Evolutionary conservation across 1,140 invertebrate species (phyloP).

Genomic region (Drosophila willistoni): DNA sequence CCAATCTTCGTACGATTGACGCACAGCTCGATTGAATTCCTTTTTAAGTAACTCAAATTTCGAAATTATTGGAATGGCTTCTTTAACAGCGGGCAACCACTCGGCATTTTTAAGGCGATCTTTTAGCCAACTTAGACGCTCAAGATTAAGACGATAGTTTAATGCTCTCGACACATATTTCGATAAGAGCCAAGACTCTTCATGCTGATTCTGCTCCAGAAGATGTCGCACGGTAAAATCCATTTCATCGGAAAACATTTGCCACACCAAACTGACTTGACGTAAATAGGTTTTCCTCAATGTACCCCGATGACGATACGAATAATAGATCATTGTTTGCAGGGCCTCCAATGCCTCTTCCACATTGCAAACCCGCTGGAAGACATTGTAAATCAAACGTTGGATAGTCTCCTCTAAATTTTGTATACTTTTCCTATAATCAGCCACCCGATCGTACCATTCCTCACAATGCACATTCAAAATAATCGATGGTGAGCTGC

Average conservation of each 20-base stretch:
- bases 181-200: constrained; percentile 86
- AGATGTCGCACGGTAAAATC: constrained; percentile 89
- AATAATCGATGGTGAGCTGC: constrained; percentile 85
- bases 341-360: constrained; percentile 89
- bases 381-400: constrained; percentile 88
- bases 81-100: constrained; percentile 69
- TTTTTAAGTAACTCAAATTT: constrained; percentile 63
- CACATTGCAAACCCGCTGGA: constrained; percentile 88
- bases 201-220: constrained; percentile 85
- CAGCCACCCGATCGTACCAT: constrained; percentile 84
- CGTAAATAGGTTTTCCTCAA: constrained; percentile 86
- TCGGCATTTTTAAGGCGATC: constrained; percentile 53
- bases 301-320: constrained; percentile 85
- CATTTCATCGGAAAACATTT: constrained; percentile 91
- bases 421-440: constrained; percentile 84
- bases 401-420: constrained; percentile 89
- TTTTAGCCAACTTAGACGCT: constrained; percentile 63
- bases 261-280: constrained; percentile 88
- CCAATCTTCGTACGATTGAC: constrained; percentile 86
- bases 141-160: constrained; percentile 63
- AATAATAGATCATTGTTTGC: constrained; percentile 88
- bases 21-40: constrained; percentile 60
- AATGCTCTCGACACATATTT: constrained; percentile 86
- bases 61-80: constrained; percentile 39
- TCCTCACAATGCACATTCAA: constrained; percentile 87